phyloP scores from a whole-genome alignment of 2,888 invertebrate genomes.

The Drosophila fulvimacula region DNA sequence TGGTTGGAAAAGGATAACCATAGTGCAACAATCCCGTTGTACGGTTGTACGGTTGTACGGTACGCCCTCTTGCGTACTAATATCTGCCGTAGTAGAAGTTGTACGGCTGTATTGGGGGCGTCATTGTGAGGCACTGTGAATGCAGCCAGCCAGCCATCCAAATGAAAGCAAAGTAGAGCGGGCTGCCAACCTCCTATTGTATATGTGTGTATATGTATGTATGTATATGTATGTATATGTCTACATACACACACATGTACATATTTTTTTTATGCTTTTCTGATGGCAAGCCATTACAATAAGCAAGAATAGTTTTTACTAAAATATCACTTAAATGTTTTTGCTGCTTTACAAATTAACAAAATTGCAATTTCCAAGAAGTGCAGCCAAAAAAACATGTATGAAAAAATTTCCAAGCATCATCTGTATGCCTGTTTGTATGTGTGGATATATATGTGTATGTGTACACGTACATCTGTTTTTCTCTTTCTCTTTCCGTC shows the following conservation, averaged over 20 bases:
- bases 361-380: conserved; percentile 37
- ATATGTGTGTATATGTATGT: background rate
- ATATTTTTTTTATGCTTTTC: conserved; percentile 4
- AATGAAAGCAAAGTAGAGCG: conserved; percentile 13
- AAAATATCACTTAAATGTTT: conserved; percentile 33
- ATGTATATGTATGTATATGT: background rate
- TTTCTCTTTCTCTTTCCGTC: conserved; percentile 11
- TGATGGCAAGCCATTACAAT: conserved; percentile 9
- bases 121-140: conserved; percentile 45
- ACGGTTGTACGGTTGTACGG: conserved; percentile 61
- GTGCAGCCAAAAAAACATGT: conserved; percentile 21
- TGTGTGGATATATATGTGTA: background rate
- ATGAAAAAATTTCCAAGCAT: conserved; percentile 17
- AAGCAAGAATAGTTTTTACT: conserved; percentile 18
- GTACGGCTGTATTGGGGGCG: conserved; percentile 45
- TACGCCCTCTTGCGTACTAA: conserved; percentile 77
- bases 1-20: conserved; percentile 64
- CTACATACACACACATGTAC: too few relatives aligned
- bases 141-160: conserved; percentile 9
- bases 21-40: conserved; percentile 30
- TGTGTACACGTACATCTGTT: background rate
- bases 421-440: conserved; percentile 1
- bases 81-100: conserved; percentile 71
- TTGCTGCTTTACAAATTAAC: conserved; percentile 34
- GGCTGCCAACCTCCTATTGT: conserved; percentile 4